Percentiles rank a stretch among this genome's conserved stretches.
Evolutionary conservation across 1,140 invertebrate species (phyloP).

Genomic region (Apis laboriosa): DNA sequence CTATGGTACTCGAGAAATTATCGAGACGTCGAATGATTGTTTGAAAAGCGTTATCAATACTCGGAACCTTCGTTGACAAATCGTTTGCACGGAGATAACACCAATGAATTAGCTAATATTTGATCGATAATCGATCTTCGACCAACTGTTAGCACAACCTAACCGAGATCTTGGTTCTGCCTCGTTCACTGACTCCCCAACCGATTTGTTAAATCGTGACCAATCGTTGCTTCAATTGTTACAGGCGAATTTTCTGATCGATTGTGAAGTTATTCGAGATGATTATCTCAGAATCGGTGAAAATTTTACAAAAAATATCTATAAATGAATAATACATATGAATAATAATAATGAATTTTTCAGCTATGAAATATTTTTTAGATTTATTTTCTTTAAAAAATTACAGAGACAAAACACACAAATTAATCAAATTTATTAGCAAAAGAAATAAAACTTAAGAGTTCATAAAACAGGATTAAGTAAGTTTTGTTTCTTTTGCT

Average conservation of each 20-base stretch:
- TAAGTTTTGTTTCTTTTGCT: no score
- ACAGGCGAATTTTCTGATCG: background rate
- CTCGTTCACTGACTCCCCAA: background rate
- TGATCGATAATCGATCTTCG: constrained; percentile 3
- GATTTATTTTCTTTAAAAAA: no score
- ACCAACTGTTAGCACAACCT: background rate
- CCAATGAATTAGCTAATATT: constrained; percentile 20
- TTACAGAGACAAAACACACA: no score
- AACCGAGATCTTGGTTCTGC: background rate
- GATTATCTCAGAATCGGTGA: background rate
- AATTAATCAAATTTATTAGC: no score
- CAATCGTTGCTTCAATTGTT: background rate
- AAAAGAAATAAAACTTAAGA: no score
- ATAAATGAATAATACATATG: no score
- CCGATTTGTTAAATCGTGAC: background rate
- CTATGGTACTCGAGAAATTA: background rate
- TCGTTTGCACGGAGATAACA: background rate
- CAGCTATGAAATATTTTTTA: no score
- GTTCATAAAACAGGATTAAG: no score
- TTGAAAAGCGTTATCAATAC: background rate
- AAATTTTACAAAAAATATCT: background rate
- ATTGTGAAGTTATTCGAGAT: background rate
- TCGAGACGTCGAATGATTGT: background rate
- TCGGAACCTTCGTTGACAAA: background rate
- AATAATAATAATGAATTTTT: no score